A percentile compares a stretch with the other conserved stretches of the same genome.
Evolutionary conservation across 2,888 invertebrate species (phyloP).

Genomic region (Drosophila lacicola): DNA sequence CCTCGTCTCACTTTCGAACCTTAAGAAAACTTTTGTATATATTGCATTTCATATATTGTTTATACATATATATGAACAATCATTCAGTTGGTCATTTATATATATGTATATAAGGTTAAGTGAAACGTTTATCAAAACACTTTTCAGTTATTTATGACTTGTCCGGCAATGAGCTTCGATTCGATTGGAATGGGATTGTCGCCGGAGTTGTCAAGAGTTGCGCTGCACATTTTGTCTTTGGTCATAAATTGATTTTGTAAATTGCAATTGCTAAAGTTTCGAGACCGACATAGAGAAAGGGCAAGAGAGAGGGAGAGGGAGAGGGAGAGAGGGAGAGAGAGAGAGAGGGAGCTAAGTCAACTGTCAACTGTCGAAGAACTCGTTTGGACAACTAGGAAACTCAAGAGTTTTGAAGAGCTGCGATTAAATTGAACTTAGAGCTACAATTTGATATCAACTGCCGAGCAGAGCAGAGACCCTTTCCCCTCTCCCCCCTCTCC

Average conservation of each 20-base stretch:
- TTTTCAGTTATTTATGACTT: constrained; percentile 6
- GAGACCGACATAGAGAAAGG: not conserved
- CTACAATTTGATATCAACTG: constrained; percentile 44
- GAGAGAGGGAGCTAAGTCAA: constrained; percentile 9
- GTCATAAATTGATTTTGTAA: constrained; percentile 45
- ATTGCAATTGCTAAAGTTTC: constrained; percentile 49
- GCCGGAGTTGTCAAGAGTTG: constrained; percentile 9
- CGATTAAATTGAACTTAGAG: constrained; percentile 59
- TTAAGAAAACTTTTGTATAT: too few species aligned
- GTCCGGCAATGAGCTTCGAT: not conserved
- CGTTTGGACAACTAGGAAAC: constrained; percentile 34
- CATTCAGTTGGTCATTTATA: not conserved
- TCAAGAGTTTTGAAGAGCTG: constrained; percentile 41
- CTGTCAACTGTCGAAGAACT: constrained; percentile 41
- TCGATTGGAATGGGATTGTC: constrained; percentile 2
- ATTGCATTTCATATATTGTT: too few species aligned
- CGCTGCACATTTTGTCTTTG: constrained; percentile 34
- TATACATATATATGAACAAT: too few species aligned
- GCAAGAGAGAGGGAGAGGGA: not conserved
- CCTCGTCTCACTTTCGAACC: too few species aligned
- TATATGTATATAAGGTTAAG: not conserved
- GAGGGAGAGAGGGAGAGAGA: not conserved
- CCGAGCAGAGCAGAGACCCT: not conserved
- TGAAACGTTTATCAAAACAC: not conserved
- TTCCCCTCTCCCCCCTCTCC: not conserved